Evolutionary conservation across 2,888 invertebrate genomes (phyloP).

Genomic region (Platycnemis pennipes): DNA sequence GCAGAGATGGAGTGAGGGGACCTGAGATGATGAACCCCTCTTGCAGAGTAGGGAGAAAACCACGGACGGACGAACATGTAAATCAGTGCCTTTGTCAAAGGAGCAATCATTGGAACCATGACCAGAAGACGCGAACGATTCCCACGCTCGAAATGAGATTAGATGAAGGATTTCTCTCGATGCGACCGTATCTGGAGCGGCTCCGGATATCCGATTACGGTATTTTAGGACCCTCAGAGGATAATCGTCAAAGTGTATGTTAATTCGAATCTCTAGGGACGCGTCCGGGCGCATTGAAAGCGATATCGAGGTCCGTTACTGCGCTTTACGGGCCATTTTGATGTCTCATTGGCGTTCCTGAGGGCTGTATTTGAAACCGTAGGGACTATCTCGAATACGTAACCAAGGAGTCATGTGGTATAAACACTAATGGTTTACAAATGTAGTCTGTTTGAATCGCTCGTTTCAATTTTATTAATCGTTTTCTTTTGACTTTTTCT

Average conservation of each 20-base stretch:
- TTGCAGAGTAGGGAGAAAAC: neutral
- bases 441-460: too few species aligned
- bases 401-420: too few species aligned
- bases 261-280: neutral
- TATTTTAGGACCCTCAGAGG: neutral
- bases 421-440: too few species aligned
- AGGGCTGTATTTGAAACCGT: too few species aligned
- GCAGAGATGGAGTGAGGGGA: neutral
- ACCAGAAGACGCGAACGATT: neutral
- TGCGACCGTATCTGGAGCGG: neutral
- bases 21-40: neutral
- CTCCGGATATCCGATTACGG: neutral
- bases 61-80: neutral
- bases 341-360: neutral
- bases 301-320: neutral
- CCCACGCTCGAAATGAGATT: slow-evolving; percentile 6
- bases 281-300: neutral
- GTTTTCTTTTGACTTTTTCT: too few species aligned
- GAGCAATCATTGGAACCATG: neutral
- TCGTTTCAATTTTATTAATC: too few species aligned
- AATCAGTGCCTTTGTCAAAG: slow-evolving; percentile 24
- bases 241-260: neutral
- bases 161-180: neutral
- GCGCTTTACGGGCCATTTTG: neutral
- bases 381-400: too few species aligned